Base-by-base conservation (phyloP, 1,140 invertebrate genomes). In the Propsilocerus akamusi region DNA sequence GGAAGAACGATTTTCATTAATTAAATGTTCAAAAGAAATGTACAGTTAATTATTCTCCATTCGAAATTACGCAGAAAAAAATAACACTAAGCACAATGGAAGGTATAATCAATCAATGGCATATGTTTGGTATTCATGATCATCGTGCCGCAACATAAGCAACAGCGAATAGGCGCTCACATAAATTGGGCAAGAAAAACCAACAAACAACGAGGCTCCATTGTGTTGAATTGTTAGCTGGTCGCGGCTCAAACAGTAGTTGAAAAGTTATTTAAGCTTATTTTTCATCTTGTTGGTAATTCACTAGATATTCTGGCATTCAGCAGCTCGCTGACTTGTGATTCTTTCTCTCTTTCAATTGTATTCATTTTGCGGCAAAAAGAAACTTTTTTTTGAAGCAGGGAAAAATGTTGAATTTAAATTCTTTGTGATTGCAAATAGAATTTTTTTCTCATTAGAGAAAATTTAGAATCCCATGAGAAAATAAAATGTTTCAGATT, bases 41-140 rank as follows among this genome's bases (percentile, higher is more conserved):
- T 41, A 41, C 34, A 41, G 34, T 41, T 41, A 41, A 41, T 41
- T 41, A 41, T 41, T 41, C 34, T 41, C 34, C 22, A 41, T 41
- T 41, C 28, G 28, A 8, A 11, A 11, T 8, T 8, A n/a, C 10
- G 28, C 28, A 8, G 10, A 11, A 11, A 11, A n/a, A 30, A 30
- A 30, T 30, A 30, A 30, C 34, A 20, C 34, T 14, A 20, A 30
- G 28, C 28, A 11, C 28, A 11, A 30, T 30, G 34, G 17, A 17
- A 41, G 14, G 8, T 20, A 41, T 41, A 41, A 41, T 41, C 34
- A 41, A 41, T 41, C 34, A 41, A 41, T 41, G 34, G 34, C 34
- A 41, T 41, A 41, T 41, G 34, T 41, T 41, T 20, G 17, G 34
- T 41, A 41, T 41, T 41, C 34, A 6, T 17, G 22, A 41, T 41